phyloP scores from a whole-genome alignment of 1,140 invertebrate genomes.

The Zaprionus taronus region DNA sequence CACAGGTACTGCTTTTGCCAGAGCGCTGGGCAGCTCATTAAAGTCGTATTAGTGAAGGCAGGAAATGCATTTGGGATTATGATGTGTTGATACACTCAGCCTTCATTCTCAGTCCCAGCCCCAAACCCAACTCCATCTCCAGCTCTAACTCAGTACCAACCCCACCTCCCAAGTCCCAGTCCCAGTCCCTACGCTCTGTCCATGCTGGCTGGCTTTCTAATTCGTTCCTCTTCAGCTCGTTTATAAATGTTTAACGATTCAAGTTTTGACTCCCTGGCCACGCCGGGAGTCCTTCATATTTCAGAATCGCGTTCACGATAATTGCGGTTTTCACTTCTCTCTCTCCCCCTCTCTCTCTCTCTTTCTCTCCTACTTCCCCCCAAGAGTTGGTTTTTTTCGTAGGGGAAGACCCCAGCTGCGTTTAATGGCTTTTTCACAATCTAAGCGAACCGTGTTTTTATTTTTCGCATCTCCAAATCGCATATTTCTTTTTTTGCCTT shows the following conservation, averaged over 20 bases:
- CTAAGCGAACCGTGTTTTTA: conserved; percentile 75
- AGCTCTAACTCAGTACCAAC: background rate
- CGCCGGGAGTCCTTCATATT: conserved; percentile 27
- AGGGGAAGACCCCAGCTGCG: conserved; percentile 67
- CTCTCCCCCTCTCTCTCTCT: conserved; percentile 25
- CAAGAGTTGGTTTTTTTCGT: conserved; percentile 2
- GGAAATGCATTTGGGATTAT: conserved; percentile 60
- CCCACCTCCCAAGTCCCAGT: background rate
- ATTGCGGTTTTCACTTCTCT: conserved; percentile 50
- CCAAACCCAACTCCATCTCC: background rate
- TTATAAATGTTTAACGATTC: conserved; percentile 78
- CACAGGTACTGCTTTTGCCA: background rate
- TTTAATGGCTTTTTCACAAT: conserved; percentile 80
- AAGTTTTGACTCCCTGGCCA: conserved; percentile 55
- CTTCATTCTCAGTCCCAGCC: background rate
- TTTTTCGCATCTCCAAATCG: conserved; percentile 59
- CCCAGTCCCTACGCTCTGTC: background rate
- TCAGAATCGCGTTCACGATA: conserved; percentile 74
- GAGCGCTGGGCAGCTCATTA: conserved; percentile 63
- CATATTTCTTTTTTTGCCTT: conserved; percentile 28
- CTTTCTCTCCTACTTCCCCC: background rate
- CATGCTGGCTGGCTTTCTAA: background rate
- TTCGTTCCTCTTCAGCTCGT: conserved; percentile 51
- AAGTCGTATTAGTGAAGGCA: conserved; percentile 59
- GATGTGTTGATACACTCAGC: conserved; percentile 67